A percentile compares a stretch with the other conserved stretches of the same genome.
Evolutionary conservation across 2,888 invertebrate species (phyloP).

Genomic region (Apamea crenata): DNA sequence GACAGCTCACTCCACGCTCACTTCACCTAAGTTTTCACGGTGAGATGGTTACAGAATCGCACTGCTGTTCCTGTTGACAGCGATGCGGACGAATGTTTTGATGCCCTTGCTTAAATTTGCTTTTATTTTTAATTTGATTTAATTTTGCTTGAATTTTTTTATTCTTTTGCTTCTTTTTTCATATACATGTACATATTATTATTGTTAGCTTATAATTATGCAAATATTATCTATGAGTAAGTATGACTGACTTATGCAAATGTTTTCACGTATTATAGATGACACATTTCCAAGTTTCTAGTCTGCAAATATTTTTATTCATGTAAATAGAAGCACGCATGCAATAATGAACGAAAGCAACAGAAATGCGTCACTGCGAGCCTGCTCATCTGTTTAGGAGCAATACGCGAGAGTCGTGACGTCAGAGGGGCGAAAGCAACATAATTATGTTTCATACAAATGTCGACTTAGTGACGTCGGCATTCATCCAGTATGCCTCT

Average conservation of each 20-base stretch:
- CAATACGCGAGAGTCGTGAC: slow-evolving; percentile 29
- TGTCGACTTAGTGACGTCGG: slow-evolving; percentile 26
- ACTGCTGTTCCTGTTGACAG: too few relatives aligned
- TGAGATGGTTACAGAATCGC: too few relatives aligned
- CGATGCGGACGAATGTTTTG: too few relatives aligned
- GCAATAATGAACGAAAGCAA: slow-evolving; percentile 3
- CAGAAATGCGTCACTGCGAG: slow-evolving; percentile 31
- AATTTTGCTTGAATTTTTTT: too few relatives aligned
- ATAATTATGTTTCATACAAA: slow-evolving; percentile 49
- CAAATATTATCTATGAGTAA: too few relatives aligned
- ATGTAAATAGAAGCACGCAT: slow-evolving; percentile 8
- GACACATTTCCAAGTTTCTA: not conserved
- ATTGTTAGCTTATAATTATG: too few relatives aligned
- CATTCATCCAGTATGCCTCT: slow-evolving; percentile 28
- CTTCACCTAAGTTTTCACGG: too few relatives aligned
- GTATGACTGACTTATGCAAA: not conserved
- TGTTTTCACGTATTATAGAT: not conserved
- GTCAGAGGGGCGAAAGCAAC: slow-evolving; percentile 38
- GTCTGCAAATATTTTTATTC: not conserved
- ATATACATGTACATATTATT: too few relatives aligned
- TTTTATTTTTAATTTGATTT: too few relatives aligned
- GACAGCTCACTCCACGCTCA: too few relatives aligned
- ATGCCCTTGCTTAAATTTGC: too few relatives aligned
- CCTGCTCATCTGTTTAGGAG: slow-evolving; percentile 23
- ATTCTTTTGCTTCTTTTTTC: too few relatives aligned